phyloP scores from a whole-genome alignment of 2,888 invertebrate species.

The Brachyopa scutellaris region DNA sequence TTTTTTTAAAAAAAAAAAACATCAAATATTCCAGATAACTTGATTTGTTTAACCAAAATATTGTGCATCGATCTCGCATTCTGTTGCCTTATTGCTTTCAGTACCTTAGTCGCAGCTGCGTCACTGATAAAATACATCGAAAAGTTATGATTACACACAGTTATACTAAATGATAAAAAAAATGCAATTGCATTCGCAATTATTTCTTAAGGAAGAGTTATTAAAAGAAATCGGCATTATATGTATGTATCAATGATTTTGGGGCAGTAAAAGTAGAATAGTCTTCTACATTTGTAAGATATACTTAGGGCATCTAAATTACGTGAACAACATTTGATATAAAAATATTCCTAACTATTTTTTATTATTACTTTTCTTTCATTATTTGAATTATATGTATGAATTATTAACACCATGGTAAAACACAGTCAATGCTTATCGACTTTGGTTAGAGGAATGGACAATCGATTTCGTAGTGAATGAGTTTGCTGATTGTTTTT shows the following conservation, averaged over 20 bases:
- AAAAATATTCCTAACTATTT: slow-evolving; percentile 23
- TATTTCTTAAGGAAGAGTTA: neutral
- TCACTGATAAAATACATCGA: neutral
- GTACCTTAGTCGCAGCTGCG: neutral
- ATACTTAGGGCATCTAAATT: slow-evolving; percentile 2
- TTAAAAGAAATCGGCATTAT: neutral
- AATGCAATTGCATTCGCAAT: neutral
- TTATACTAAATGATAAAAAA: neutral
- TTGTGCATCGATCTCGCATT: neutral
- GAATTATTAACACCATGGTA: neutral
- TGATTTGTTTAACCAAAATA: neutral
- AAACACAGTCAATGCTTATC: slow-evolving; percentile 78
- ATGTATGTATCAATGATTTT: neutral
- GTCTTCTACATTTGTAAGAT: slow-evolving; percentile 1
- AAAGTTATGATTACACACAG: neutral
- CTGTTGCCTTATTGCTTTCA: neutral
- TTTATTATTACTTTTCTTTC: neutral
- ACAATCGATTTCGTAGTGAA: slow-evolving; percentile 82
- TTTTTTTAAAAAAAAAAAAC: neutral
- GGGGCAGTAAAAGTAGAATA: neutral
- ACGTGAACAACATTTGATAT: neutral
- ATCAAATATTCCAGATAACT: neutral
- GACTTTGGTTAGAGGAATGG: slow-evolving; percentile 82
- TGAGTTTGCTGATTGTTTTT: slow-evolving; percentile 75
- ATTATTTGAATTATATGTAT: neutral